Evolutionary conservation across 53 echinoderm and acorn worm genomes (phyloP), one percentile per base, ranked within the genome.

Genomic region (Paracentrotus lividus): DNA sequence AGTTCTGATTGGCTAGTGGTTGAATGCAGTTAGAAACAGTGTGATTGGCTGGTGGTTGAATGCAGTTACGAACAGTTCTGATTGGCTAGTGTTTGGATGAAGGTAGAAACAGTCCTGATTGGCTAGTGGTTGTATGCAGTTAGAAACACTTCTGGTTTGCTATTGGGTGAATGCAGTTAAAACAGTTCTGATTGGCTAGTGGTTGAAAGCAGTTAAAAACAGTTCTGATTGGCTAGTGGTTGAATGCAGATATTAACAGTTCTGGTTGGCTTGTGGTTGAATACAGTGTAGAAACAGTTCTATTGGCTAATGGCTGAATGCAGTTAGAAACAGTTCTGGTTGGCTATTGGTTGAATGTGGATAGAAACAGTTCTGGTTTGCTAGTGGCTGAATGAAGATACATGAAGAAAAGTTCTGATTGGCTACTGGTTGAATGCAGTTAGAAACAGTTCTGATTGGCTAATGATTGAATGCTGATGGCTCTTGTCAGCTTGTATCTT

Each of bases 401-500:
- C n/a, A n/a, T n/a, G n/a, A n/a, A n/a, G n/a, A n/a, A n/a, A n/a
- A n/a, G n/a, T n/a, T n/a, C n/a, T n/a, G n/a, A n/a, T n/a, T n/a
- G n/a, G n/a, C n/a, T n/a, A n/a, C n/a, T 32, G 31, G 1, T 67
- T 67, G 10, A 67, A 33, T 29, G 16, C 16, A n/a, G 64, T 4
- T 7, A 13, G 5, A 67, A 67, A 5, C 5, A 67, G 67, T 32
- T 29, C 31, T 42, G 81, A n/a, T n/a, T n/a, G n/a, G n/a, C n/a
- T n/a, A n/a, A n/a, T 32, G 31, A 38, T 67, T 67, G 10, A 67
- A 33, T 29, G 16, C 16, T 12, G 64, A n/a, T 43, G 88, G n/a
- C n/a, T n/a, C n/a, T n/a, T n/a, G 97, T 94, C 93, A 95, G 91
- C 90, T 94, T 5, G 68, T 94, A 47, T 97, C 95, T 53, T 98